Base-by-base conservation (phyloP, 2,888 invertebrate genomes). In the Drosophila colorata region DNA sequence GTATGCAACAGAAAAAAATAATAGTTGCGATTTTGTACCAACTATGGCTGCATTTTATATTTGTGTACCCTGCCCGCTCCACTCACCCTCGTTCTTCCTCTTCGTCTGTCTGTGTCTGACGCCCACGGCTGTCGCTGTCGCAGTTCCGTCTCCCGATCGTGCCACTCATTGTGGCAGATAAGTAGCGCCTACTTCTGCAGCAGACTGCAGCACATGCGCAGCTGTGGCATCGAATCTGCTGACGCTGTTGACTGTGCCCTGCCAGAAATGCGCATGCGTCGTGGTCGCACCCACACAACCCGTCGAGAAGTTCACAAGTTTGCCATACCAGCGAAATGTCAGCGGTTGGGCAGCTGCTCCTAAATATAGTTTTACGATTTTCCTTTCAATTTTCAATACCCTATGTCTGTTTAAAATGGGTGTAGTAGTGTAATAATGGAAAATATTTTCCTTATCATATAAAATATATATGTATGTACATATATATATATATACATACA, bases 101-200 rank as follows among this genome's bases (percentile, higher is more conserved):
- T 41, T 70, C 25, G 20, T 1, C 11, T 51, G 31, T 25, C 35
- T 51, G 41, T 14, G 31, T 37, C 63, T 31, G 52, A 8, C 60
- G 73, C 74, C 74, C 58, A 75, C 76, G 43, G 52, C 35, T 8
- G 35, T 31, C 31, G 14, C 28, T 40, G 47, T 47, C 25, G 53
- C 43, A 51, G 58, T 53, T 77, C 55, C 64, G 78, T 73, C 68
- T 73, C 41, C 41, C 58, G 87, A 83, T 83, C 82, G 69, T 82
- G 82, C 82, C 72, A 78, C 84, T 68, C 56, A 78, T 58, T 78
- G 84, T 64, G 53, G 81, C 78, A 80, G 82, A 86, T 80, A 74
- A 82, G 68, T 41, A 33, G 46, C 46, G 58, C 53, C 58, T 48
- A 58, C 63, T 47, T 40, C 40, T 38, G 52, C 57, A 48, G 63